These are phyloP conservation scores for Heterocephalus glaber DNA, from an alignment of 2,113 vertebrate genomes.

Conservation along the genomic window DNA sequence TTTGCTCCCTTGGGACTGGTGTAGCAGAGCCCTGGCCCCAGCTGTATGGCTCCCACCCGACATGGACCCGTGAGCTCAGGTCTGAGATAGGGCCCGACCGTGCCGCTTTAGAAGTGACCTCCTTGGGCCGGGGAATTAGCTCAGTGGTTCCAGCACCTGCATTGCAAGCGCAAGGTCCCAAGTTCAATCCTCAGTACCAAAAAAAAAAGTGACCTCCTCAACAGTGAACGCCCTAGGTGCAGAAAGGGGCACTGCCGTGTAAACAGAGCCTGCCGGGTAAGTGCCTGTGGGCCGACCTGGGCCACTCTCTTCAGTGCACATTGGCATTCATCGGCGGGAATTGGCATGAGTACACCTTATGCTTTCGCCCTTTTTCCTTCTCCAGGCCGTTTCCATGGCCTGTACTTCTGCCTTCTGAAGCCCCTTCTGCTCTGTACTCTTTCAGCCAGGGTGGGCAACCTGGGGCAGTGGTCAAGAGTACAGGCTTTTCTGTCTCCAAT, in stretches of 20 bases:
- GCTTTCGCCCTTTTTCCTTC: not conserved
- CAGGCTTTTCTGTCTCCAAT: too few species aligned
- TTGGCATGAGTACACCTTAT: not conserved
- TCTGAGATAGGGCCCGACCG: not conserved
- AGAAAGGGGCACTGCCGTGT: not conserved
- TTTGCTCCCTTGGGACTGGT: not conserved
- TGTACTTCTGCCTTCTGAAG: not conserved
- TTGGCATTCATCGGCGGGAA: not conserved
- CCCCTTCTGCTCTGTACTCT: not conserved
- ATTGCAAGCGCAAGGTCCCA: too few species aligned
- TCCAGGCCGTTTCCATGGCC: not conserved
- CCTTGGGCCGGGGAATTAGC: too few species aligned
- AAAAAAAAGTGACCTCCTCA: not conserved
- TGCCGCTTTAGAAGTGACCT: not conserved
- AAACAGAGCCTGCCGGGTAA: not conserved
- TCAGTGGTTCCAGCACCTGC: too few species aligned
- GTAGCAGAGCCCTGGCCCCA: not conserved
- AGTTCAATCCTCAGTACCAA: too few species aligned
- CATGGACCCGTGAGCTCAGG: not conserved
- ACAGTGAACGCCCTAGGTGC: not conserved
- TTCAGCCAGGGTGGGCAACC: not conserved
- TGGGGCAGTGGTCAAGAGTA: too few species aligned
- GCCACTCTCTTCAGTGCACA: not conserved
- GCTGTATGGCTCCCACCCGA: not conserved
- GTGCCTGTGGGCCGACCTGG: not conserved